Evolutionary conservation across 2,888 invertebrate species (phyloP), one percentile per base, ranked within the genome.

Genomic region (Melieria omissa): DNA sequence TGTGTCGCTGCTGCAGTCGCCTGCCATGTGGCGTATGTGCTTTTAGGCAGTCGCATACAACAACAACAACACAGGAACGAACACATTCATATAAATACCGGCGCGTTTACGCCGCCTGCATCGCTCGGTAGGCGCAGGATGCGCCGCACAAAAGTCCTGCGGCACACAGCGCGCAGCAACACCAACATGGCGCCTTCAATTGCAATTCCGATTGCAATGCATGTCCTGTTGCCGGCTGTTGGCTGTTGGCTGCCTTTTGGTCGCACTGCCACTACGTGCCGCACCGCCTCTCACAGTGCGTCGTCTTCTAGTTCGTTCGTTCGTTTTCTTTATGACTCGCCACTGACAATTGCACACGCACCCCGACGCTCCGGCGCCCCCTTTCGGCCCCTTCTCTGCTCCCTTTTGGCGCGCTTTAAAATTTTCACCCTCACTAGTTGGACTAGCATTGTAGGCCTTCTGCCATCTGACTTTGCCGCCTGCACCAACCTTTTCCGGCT

Each of bases 381-480:
- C 52, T n/a, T 12, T 16, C 10, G 12, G 8, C 29, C 29, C 16
- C 6, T 41, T 45, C 9, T 29, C 29, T 29, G 29, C 9, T 52
- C 52, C 14, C 52, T 14, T 14, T 52, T n/a, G 12, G 52, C 8
- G n/a, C 12, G 8, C 52, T 52, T n/a, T n/a, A 52, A 52, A 52
- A 5, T 5, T 12, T 9, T 4, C 14, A 14, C 14, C 52, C 52
- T 52, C 14, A 14, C 14, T 52, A 52, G 12, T 14, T 8, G 12
- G 0, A 44, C 12, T 44, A 5, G 61, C 61, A 6, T 61, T 69
- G 63, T 72, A 72, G 71, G 70, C 70, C 68, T 71, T 71, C 71
- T 65, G 66, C 65, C 64, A 69, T 69, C 70, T 66, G 66, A 71
- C 68, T 73, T 69, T 73, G 62, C 66, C 65, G 65, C 66, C 55